A percentile compares a stretch with the other conserved stretches of the same genome.
Evolutionary conservation across 2,888 invertebrate genomes (phyloP).

Genomic region (Hirtodrosophila cameraria): DNA sequence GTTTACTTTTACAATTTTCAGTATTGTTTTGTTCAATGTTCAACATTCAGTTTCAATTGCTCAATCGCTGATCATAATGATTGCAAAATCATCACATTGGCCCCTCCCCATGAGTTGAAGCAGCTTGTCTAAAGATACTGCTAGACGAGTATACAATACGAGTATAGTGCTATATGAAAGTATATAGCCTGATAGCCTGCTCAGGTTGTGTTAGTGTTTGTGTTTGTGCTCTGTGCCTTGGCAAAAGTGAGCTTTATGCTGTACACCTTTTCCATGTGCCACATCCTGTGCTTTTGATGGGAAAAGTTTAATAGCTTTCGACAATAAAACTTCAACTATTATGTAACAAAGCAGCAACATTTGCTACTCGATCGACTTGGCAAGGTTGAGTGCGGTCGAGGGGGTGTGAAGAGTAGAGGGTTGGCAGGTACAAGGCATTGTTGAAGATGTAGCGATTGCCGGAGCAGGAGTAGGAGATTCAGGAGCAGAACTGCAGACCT

Average conservation of each 20-base stretch:
- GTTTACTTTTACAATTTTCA: background rate
- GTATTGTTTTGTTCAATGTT: slow-evolving; percentile 8
- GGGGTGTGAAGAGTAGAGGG: too few relatives aligned
- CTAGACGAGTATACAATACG: too few relatives aligned
- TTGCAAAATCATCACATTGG: slow-evolving; percentile 38
- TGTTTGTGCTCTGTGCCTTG: slow-evolving; percentile 13
- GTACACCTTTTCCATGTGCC: slow-evolving; percentile 70
- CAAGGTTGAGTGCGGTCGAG: too few relatives aligned
- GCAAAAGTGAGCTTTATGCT: slow-evolving; percentile 68
- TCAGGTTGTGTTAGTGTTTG: slow-evolving; percentile 7
- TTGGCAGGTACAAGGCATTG: slow-evolving; percentile 20
- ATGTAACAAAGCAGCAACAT: slow-evolving; percentile 73
- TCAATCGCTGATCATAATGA: slow-evolving; percentile 46
- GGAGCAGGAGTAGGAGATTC: background rate
- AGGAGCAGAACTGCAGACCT: background rate
- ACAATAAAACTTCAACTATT: slow-evolving; percentile 81
- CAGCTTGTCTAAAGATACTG: too few relatives aligned
- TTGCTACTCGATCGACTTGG: slow-evolving; percentile 65
- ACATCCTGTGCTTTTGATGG: slow-evolving; percentile 74
- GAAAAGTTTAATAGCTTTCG: slow-evolving; percentile 81
- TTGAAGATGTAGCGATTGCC: slow-evolving; percentile 17
- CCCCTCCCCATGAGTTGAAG: slow-evolving; percentile 7
- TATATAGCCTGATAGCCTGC: slow-evolving; percentile 46
- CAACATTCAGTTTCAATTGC: slow-evolving; percentile 24
- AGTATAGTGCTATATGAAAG: slow-evolving; percentile 53